Conservation (phyloP, 2,797 vertebrate genomes). For the Ispidina picta region DNA sequence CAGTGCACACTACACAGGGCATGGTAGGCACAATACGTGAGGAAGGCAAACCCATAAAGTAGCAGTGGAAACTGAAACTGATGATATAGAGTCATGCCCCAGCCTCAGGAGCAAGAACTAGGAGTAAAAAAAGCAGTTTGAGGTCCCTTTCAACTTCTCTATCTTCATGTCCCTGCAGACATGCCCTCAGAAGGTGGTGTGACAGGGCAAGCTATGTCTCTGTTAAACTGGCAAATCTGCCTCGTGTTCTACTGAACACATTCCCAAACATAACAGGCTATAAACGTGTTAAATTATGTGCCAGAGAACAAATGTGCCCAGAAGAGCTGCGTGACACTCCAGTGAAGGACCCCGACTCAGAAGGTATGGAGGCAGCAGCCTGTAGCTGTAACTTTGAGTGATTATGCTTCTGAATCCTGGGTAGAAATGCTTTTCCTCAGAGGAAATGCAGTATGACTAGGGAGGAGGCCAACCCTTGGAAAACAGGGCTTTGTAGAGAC, state of each 20-base stretch:
- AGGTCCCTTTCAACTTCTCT: not conserved
- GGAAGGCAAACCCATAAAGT: not conserved
- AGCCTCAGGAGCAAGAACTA: not conserved
- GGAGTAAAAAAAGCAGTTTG: not conserved
- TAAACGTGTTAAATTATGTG: not conserved
- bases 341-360: not conserved
- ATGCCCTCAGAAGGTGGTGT: not conserved
- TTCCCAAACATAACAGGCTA: constrained; percentile 24
- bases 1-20: not conserved
- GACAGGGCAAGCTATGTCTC: not conserved
- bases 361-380: not conserved
- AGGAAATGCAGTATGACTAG: not conserved
- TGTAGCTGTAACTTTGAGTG: constrained; percentile 9
- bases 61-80: not conserved
- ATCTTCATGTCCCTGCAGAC: not conserved
- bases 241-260: not conserved
- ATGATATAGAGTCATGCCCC: not conserved
- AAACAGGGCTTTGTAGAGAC: not conserved
- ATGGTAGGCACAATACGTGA: not conserved
- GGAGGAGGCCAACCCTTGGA: not conserved
- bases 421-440: constrained; percentile 14
- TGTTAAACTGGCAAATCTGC: not conserved
- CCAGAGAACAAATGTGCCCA: not conserved
- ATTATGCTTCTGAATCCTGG: not conserved
- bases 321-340: not conserved